These are phyloP conservation scores for Meteorus sp. DNA, from an alignment of 1,140 invertebrate genomes.

Conservation along the genomic window DNA sequence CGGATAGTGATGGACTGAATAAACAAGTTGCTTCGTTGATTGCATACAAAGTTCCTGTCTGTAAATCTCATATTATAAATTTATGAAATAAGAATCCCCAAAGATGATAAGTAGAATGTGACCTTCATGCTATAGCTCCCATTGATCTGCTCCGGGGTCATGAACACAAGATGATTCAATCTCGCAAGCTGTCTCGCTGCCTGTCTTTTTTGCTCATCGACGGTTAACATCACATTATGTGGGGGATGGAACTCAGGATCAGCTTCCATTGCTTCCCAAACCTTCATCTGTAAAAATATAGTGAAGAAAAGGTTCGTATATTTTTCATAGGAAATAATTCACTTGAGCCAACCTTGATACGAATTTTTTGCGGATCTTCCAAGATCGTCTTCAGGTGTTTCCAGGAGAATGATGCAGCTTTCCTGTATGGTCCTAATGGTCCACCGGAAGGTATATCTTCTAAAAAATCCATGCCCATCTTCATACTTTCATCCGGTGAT, in stretches of 20 bases:
- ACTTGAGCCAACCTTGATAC: constrained; percentile 37
- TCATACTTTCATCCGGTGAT: constrained; percentile 19
- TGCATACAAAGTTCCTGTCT: constrained; percentile 71
- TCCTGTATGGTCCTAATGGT: constrained; percentile 40
- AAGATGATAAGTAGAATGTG: constrained; percentile 10
- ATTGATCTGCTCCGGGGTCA: constrained; percentile 63
- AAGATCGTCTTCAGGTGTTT: constrained; percentile 41
- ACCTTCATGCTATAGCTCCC: constrained; percentile 68
- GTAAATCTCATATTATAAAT: constrained; percentile 27
- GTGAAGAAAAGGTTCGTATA: constrained; percentile 2
- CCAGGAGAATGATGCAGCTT: constrained; percentile 42
- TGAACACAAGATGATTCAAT: constrained; percentile 58
- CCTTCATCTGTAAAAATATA: constrained; percentile 67
- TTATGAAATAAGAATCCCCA: not conserved
- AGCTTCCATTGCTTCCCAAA: constrained; percentile 80
- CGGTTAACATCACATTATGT: constrained; percentile 61
- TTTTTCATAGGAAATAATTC: constrained; percentile 11
- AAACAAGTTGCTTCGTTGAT: constrained; percentile 71
- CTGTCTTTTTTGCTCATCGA: constrained; percentile 74
- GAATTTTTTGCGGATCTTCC: constrained; percentile 43
- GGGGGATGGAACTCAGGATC: constrained; percentile 80
- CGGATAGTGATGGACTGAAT: constrained; percentile 69
- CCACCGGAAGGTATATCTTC: constrained; percentile 41
- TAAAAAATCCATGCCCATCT: constrained; percentile 42
- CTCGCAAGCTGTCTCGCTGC: constrained; percentile 65